A percentile compares a stretch with the other conserved stretches of the same genome.
Evolutionary conservation across 1,140 invertebrate genomes (phyloP).

Genomic region (Diplogasteroides magnus): DNA sequence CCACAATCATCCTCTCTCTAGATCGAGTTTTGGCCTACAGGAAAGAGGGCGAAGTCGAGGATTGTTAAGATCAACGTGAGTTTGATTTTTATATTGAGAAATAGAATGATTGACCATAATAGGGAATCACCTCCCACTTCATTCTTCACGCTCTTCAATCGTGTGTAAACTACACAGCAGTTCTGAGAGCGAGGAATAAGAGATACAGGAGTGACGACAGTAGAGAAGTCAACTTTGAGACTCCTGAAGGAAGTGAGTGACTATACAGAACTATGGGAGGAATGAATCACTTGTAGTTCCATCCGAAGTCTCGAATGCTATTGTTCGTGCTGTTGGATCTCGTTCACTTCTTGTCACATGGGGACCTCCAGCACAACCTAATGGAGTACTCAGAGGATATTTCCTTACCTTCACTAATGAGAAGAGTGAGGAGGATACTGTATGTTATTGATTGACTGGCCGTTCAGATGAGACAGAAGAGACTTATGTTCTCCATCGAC

Average conservation of each 20-base stretch:
- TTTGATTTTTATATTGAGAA: conserved; percentile 16
- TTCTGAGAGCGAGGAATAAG: conserved; percentile 41
- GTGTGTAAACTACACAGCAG: conserved; percentile 39
- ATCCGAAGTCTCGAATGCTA: conserved; percentile 47
- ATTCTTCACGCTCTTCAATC: neutral
- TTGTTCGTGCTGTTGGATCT: conserved; percentile 47
- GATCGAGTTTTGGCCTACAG: conserved; percentile 39
- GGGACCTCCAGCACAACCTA: conserved; percentile 44
- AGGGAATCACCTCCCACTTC: neutral
- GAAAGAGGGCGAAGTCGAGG: conserved; percentile 12
- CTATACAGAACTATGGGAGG: neutral
- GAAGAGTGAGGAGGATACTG: conserved; percentile 17
- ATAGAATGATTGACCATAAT: conserved; percentile 32
- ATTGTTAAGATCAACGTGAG: conserved; percentile 7
- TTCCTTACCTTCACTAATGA: conserved; percentile 50
- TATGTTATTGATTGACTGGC: conserved; percentile 24
- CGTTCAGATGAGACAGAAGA: conserved; percentile 42
- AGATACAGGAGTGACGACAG: conserved; percentile 38
- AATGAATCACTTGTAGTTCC: conserved; percentile 36
- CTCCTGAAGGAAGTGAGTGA: conserved; percentile 50
- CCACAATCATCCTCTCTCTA: conserved; percentile 11
- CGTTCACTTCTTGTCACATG: conserved; percentile 47
- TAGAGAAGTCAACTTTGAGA: conserved; percentile 38
- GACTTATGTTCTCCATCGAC: conserved; percentile 49
- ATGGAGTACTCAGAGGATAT: conserved; percentile 51